Conservation (phyloP, 2,888 invertebrate species). For the Myathropa florea region DNA sequence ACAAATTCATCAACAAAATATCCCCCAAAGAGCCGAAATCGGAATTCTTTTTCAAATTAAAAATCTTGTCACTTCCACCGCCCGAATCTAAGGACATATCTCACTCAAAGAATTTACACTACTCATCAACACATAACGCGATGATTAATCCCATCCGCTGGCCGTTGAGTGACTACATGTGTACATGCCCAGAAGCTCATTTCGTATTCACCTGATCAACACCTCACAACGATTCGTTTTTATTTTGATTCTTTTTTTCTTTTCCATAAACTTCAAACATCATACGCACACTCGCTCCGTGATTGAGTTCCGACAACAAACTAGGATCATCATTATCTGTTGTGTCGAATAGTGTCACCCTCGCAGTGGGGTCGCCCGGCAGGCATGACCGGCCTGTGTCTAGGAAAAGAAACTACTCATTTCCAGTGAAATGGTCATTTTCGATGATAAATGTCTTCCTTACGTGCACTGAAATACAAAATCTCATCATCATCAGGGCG, state of each 20-base stretch:
- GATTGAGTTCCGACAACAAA: slow-evolving; percentile 10
- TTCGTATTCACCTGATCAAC: slow-evolving; percentile 61
- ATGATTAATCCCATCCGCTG: slow-evolving; percentile 45
- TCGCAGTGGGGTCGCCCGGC: slow-evolving; percentile 42
- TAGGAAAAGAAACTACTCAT: slow-evolving; percentile 15
- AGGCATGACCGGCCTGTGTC: too few species aligned
- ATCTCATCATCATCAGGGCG: too few species aligned
- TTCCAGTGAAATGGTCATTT: slow-evolving; percentile 63
- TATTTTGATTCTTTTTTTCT: too few species aligned
- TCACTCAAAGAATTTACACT: neutral
- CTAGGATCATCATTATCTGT: neutral
- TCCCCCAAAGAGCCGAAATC: too few species aligned
- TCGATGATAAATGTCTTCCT: slow-evolving; percentile 67
- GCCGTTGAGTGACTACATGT: neutral
- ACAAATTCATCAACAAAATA: neutral
- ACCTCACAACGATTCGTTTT: slow-evolving; percentile 44
- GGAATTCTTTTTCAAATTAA: neutral
- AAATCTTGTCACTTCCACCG: neutral
- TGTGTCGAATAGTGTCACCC: slow-evolving; percentile 47
- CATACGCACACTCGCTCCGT: neutral
- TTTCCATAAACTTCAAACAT: too few species aligned
- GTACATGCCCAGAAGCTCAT: slow-evolving; percentile 53
- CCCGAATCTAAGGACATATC: neutral
- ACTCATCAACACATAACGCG: slow-evolving; percentile 9
- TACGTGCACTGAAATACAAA: slow-evolving; percentile 67